Base-by-base conservation (phyloP, 2,797 vertebrate genomes). In the Acestrorhynchus altus region DNA sequence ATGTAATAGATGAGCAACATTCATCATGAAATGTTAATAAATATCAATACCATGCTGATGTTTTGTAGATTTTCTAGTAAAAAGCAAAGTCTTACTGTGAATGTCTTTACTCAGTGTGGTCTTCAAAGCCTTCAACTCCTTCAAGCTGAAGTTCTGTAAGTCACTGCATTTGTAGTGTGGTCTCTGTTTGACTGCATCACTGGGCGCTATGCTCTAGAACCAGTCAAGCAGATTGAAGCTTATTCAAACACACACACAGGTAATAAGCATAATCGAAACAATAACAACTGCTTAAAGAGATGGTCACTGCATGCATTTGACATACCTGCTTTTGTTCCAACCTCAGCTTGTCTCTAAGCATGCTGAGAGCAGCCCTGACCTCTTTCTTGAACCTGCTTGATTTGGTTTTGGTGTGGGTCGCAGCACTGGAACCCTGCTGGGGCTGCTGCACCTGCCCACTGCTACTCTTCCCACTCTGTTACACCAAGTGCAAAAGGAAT, bases 321-420 rank as follows among this genome's bases (percentile, higher is more conserved):
- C 39, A 9, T 47, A 56, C 74, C 81, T 76, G 69, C 70, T 83
- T 91, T 82, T 92, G 88, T 18, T 93, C 91, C 0, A 85, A 83
- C 83, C 90, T 77, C 80, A 92, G 81, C 51, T 93, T 83, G 80
- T 93, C 90, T 77, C 88, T 88, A 77, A 92, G 88, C 4, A 88
- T 82, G 71, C 90, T 90, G 80, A 93, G 88, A 39, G 91, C 84
- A 0, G 76, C 84, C 52, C 77, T 90, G 83, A 93, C 92, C 86
- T 93, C 93, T 86, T 91, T 88, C 83, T 91, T 93, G 82, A 93
- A 85, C 9, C 90, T 90, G 4, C 85, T 56, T 3, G 85, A 83
- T 72, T 84, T 91, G 84, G 84, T 80, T 69, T 83, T 82, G 57
- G 66, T 77, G 66, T 46, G 63, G 1, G 80, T 46, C 42, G 61